Evolutionary conservation across 2,888 invertebrate species (phyloP).

Genomic region (Leptopilina syphax): DNA sequence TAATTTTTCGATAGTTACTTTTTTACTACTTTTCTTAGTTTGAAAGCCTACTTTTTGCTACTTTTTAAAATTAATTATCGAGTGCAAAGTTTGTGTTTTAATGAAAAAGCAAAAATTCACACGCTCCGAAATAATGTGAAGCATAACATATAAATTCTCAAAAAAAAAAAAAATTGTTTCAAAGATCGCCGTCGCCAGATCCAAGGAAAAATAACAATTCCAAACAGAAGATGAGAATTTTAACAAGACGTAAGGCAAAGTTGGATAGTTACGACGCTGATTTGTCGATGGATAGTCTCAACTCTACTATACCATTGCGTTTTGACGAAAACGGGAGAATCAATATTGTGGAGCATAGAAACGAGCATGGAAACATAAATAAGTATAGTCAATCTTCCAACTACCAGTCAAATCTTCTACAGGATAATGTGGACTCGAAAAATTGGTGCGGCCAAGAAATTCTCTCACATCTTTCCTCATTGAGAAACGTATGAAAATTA

Average conservation of each 20-base stretch:
- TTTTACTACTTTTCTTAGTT: too few species aligned
- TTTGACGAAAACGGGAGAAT: constrained; percentile 79
- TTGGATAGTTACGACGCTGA: constrained; percentile 71
- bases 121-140: too few species aligned
- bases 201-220: constrained; percentile 66
- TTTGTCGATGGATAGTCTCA: constrained; percentile 72
- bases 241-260: constrained; percentile 63
- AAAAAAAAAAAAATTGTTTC: constrained; percentile 11
- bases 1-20: too few species aligned
- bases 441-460: constrained; percentile 71
- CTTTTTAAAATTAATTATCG: too few species aligned
- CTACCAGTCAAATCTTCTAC: constrained; percentile 41
- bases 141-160: background rate
- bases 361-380: constrained; percentile 67
- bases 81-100: too few species aligned
- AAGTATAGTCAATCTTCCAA: constrained; percentile 47
- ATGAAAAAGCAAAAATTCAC: too few species aligned
- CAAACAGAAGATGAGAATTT: constrained; percentile 60
- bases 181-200: constrained; percentile 71
- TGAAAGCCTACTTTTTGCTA: too few species aligned
- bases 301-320: constrained; percentile 77
- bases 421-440: constrained; percentile 51
- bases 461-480: constrained; percentile 68
- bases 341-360: constrained; percentile 65
- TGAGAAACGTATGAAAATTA: constrained; percentile 67